Evolutionary conservation across 2,888 invertebrate species (phyloP).

Genomic region (Ferrisia virgata): DNA sequence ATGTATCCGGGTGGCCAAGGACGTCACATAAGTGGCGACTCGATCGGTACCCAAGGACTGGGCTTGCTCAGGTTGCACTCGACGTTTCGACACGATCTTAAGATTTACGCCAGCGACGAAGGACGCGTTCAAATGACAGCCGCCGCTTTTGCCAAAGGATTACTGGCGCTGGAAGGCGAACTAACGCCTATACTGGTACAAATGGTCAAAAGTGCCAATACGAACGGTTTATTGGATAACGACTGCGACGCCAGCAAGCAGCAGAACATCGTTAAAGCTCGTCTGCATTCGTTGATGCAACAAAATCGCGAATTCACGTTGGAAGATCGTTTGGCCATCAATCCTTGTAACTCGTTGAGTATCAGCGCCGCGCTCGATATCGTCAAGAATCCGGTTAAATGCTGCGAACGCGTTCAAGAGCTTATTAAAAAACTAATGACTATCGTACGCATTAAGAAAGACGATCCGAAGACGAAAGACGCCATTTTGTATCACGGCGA

Average conservation of each 20-base stretch:
- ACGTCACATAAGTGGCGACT: conserved; percentile 66
- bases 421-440: conserved; percentile 83
- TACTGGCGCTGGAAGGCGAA: conserved; percentile 95
- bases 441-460: conserved; percentile 79
- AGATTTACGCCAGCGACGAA: conserved; percentile 99
- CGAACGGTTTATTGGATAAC: conserved; percentile 95
- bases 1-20: conserved; percentile 99
- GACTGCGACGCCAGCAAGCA: conserved; percentile 96
- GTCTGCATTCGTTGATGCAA: conserved; percentile 88
- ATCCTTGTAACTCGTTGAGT: conserved; percentile 88
- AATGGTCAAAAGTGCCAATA: conserved; percentile 99
- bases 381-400: conserved; percentile 91
- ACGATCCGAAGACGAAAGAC: conserved; percentile 87
- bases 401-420: conserved; percentile 85
- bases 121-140: conserved; percentile 99
- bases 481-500: conserved; percentile 95
- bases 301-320: conserved; percentile 79
- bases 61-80: conserved; percentile 93
- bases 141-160: conserved; percentile 97
- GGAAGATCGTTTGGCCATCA: conserved; percentile 81
- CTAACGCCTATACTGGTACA: conserved; percentile 97
- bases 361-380: conserved; percentile 88
- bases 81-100: conserved; percentile 96
- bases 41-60: conserved; percentile 89
- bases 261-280: conserved; percentile 94